Base-by-base conservation (phyloP, 2,797 vertebrate genomes). In the Melanotaenia trifasciata region DNA sequence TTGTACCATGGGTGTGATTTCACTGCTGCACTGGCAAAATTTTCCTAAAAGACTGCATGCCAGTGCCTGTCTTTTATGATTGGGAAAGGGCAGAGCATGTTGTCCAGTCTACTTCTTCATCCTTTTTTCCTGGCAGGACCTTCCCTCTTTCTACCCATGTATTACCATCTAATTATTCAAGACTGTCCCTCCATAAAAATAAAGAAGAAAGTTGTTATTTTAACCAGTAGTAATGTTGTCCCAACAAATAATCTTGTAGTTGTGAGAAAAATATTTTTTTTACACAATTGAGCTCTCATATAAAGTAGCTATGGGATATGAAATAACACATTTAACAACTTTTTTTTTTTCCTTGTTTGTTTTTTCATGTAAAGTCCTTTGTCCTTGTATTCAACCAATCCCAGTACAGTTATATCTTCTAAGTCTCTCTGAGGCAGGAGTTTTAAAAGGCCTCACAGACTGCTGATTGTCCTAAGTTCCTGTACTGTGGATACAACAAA, bases 21-120 rank as follows among this genome's bases (percentile, higher is more conserved):
- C 85, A 79, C 76, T 76, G 83, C 72, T 66, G 78, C 73, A 69
- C 84, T 84, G 77, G 81, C 87, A 72, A 83, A 85, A 85, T 83
- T 80, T 88, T 84, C 83, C 78, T 84, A 51, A 82, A 86, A 77
- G 67, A 70, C 75, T 76, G 26, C 65, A 72, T 64, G 80, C 65
- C 68, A 50, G 51, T 80, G 57, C 26, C 70, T 62, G 26, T 75
- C 72, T 66, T 70, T 86, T 58, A 71, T 66, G 70, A 65, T 43
- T 64, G 32, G 66, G 45, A 64, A 83, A 87, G 65, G 72, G 57
- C 64, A 69, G 51, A 54, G 73, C 43, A 10, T 75, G 63, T 54
- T 76, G 60, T 81, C 70, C 58, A 63, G 40, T 67, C 67, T 50
- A n/a, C 61, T 47, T 72, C 14, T 47, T 79, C 33, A 38, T 66